Evolutionary conservation across 2,797 vertebrate species (phyloP).

Genomic region (Enoplosus armatus): DNA sequence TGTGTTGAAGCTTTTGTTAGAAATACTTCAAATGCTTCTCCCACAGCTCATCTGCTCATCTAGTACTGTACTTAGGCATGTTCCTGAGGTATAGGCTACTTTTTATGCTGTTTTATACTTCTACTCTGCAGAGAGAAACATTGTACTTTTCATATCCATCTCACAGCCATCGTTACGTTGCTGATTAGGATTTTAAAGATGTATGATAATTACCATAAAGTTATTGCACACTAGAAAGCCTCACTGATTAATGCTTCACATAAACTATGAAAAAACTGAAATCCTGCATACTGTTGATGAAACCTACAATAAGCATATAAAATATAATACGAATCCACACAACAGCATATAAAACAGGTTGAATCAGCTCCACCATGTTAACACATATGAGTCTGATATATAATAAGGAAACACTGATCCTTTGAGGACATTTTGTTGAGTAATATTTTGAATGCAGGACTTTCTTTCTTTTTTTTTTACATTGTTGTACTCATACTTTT

Average conservation of each 20-base stretch:
- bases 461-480: not conserved
- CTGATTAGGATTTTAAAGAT: not conserved
- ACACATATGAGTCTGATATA: not conserved
- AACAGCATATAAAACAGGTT: not conserved
- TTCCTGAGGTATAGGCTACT: too few species aligned
- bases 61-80: not conserved
- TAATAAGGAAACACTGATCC: not conserved
- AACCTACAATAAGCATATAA: not conserved
- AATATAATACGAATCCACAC: not conserved
- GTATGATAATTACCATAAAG: not conserved
- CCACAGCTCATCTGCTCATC: not conserved
- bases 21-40: not conserved
- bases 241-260: not conserved
- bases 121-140: not conserved
- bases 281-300: not conserved
- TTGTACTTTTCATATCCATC: too few species aligned
- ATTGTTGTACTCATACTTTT: not conserved
- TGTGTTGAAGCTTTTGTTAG: not conserved
- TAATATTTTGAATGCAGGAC: not conserved
- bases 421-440: not conserved
- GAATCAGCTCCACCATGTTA: not conserved
- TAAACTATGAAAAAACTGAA: constrained; percentile 1
- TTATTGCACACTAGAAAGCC: not conserved
- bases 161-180: not conserved
- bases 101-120: not conserved